Conservation (phyloP, 2,888 invertebrate genomes). For the Phyto melanocephala region DNA sequence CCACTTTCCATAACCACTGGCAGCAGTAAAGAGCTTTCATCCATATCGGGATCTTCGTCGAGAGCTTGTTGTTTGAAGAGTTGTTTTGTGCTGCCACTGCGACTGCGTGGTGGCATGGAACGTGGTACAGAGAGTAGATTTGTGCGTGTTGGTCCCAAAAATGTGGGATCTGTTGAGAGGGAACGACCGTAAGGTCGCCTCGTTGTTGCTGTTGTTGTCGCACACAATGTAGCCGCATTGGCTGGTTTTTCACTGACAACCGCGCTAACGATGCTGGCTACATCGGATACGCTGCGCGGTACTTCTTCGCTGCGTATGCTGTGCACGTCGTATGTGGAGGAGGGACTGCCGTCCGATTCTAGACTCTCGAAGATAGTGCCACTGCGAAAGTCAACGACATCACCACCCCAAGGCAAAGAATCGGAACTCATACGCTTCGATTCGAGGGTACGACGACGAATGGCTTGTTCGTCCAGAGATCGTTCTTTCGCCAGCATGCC, state of each 20-base stretch:
- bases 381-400: slow-evolving; percentile 73
- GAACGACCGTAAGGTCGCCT: slow-evolving; percentile 76
- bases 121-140: slow-evolving; percentile 77
- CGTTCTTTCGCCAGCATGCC: slow-evolving; percentile 78
- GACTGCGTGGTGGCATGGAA: slow-evolving; percentile 77
- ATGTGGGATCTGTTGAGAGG: slow-evolving; percentile 75
- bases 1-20: slow-evolving; percentile 69
- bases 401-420: slow-evolving; percentile 77
- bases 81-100: slow-evolving; percentile 81
- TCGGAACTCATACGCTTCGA: slow-evolving; percentile 79
- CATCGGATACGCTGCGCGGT: slow-evolving; percentile 60
- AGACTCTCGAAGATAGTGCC: slow-evolving; percentile 79
- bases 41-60: slow-evolving; percentile 80
- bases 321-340: slow-evolving; percentile 72
- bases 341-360: slow-evolving; percentile 74
- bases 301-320: slow-evolving; percentile 76
- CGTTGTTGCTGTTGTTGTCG: not conserved
- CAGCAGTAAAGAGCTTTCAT: slow-evolving; percentile 80
- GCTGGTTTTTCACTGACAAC: slow-evolving; percentile 67
- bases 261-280: slow-evolving; percentile 65
- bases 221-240: slow-evolving; percentile 36
- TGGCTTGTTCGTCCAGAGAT: slow-evolving; percentile 78
- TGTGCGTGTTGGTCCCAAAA: slow-evolving; percentile 68
- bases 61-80: slow-evolving; percentile 81
- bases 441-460: slow-evolving; percentile 81